phyloP scores from a whole-genome alignment of 2,797 vertebrate species.

The Cephalopachus bancanus region DNA sequence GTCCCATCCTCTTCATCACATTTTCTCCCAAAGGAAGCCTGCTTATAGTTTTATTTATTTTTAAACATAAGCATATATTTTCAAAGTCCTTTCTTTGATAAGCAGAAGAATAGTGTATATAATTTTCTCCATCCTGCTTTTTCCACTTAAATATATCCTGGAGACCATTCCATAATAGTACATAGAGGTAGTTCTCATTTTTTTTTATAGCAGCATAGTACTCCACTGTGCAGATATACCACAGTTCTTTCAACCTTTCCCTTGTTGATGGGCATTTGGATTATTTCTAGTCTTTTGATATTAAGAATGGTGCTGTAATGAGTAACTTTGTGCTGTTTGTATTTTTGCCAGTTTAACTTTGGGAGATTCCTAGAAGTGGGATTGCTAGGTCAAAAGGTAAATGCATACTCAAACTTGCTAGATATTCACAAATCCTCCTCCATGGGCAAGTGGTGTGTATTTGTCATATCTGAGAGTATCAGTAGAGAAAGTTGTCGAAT shows the following conservation, averaged over 20 bases:
- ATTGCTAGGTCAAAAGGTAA: not conserved
- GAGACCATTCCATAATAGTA: not conserved
- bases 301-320: not conserved
- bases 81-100: not conserved
- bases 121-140: not conserved
- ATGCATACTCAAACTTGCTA: not conserved
- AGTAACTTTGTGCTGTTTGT: not conserved
- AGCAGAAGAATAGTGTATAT: not conserved
- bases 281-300: constrained; percentile 13
- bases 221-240: not conserved
- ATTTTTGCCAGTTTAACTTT: constrained; percentile 15
- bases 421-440: not conserved
- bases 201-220: not conserved
- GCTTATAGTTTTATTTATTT: constrained; percentile 9
- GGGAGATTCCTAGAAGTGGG: not conserved
- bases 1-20: not conserved
- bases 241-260: not conserved
- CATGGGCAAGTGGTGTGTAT: not conserved
- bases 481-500: not conserved
- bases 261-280: not conserved
- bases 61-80: not conserved
- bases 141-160: not conserved
- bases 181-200: not conserved
- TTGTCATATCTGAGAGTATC: not conserved
- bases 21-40: not conserved